Conservation (phyloP, 2,888 invertebrate species). For the Norana najaformis region DNA sequence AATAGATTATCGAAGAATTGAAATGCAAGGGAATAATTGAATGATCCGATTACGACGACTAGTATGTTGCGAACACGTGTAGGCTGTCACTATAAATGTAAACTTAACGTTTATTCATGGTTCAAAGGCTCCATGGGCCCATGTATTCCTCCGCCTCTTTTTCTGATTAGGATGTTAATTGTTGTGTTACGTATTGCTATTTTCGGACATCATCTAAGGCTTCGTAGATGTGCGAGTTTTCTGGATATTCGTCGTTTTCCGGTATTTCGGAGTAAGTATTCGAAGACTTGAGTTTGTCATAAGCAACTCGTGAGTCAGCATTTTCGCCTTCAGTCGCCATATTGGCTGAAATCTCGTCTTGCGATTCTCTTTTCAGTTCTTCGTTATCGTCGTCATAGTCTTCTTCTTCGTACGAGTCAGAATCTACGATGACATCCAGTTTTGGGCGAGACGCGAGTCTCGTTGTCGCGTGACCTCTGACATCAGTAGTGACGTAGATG, state of each 20-base stretch:
- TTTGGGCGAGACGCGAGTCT: background rate
- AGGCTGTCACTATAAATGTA: background rate
- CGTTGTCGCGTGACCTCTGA: background rate
- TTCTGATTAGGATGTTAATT: background rate
- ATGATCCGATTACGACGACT: background rate
- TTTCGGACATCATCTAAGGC: background rate
- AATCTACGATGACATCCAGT: background rate
- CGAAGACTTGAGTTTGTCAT: background rate
- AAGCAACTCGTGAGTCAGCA: background rate
- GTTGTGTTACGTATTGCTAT: background rate
- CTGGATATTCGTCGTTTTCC: background rate
- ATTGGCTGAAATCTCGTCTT: background rate
- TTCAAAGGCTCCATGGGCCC: background rate
- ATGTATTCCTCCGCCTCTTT: too few relatives aligned
- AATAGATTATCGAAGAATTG: background rate
- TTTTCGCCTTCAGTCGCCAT: background rate
- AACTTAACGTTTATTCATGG: background rate
- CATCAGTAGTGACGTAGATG: background rate
- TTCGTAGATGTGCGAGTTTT: constrained; percentile 10
- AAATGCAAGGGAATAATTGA: background rate
- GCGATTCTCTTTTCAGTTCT: background rate
- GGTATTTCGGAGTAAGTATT: background rate
- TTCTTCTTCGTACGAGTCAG: background rate
- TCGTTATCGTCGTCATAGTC: background rate
- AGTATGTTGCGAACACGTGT: background rate